phyloP scores from a whole-genome alignment of 2,113 vertebrate species.

The Antechinus stuartii region DNA sequence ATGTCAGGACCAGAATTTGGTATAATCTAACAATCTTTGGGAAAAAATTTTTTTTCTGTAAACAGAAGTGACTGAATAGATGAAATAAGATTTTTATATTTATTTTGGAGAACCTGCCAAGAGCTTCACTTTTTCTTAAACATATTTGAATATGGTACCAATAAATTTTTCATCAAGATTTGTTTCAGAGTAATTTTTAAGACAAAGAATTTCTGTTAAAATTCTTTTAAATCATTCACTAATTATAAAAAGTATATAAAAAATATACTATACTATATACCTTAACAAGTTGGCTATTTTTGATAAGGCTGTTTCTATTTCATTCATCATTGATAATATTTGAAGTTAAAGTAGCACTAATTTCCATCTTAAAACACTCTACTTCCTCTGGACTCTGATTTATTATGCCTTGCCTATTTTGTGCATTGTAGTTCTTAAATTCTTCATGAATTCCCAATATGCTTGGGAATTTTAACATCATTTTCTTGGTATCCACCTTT shows the following conservation, averaged over 20 bases:
- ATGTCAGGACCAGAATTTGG: background rate
- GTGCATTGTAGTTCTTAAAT: background rate
- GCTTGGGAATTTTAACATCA: background rate
- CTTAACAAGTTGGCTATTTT: background rate
- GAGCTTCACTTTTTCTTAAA: slow-evolving; percentile 41
- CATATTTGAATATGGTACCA: background rate
- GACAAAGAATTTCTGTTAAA: background rate
- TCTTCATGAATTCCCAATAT: background rate
- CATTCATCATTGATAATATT: slow-evolving; percentile 15
- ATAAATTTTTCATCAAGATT: slow-evolving; percentile 21
- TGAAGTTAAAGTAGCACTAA: slow-evolving; percentile 13
- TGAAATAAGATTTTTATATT: background rate
- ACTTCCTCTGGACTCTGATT: background rate
- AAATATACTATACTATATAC: background rate
- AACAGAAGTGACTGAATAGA: background rate
- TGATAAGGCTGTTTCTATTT: background rate
- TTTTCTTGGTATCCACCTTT: background rate
- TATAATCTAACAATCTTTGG: background rate
- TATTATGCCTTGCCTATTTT: background rate
- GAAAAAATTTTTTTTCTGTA: slow-evolving; percentile 25
- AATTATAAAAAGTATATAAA: background rate
- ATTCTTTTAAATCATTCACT: background rate
- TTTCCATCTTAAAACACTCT: slow-evolving; percentile 2
- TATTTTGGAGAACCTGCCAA: background rate
- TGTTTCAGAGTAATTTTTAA: background rate